These are phyloP conservation scores for Polydrusus cervinus DNA, from an alignment of 2,888 invertebrate genomes.

Conservation along the genomic window DNA sequence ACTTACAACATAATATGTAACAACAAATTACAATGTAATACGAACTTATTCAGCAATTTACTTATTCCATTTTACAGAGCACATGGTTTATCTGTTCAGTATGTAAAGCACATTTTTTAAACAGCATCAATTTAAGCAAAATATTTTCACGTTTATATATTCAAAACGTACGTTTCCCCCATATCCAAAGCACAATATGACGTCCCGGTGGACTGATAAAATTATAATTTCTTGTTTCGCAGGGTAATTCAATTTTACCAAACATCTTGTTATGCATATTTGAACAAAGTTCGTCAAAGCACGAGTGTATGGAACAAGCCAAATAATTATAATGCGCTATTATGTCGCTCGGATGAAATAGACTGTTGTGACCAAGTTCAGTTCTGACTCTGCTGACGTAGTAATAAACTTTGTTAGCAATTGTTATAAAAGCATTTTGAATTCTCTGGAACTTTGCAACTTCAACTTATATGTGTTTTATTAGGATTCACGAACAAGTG, in stretches of 20 bases:
- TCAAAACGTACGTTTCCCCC: neutral
- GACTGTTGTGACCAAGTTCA: too few species aligned
- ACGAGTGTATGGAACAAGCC: conserved; percentile 9
- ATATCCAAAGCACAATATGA: neutral
- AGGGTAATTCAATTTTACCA: conserved; percentile 19
- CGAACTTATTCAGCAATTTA: too few species aligned
- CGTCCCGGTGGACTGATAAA: conserved; percentile 8
- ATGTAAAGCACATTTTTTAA: neutral
- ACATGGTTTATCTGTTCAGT: too few species aligned
- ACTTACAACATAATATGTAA: too few species aligned
- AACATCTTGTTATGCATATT: conserved; percentile 21
- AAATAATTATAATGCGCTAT: conserved; percentile 7
- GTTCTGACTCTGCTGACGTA: too few species aligned
- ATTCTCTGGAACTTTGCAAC: too few species aligned
- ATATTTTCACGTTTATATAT: neutral
- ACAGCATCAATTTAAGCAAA: neutral
- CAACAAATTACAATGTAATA: too few species aligned
- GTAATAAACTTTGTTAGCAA: too few species aligned
- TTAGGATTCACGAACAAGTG: too few species aligned
- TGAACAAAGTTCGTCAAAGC: conserved; percentile 19
- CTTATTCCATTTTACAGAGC: too few species aligned
- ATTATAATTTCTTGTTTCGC: conserved; percentile 18
- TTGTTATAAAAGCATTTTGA: too few species aligned
- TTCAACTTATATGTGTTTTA: too few species aligned
- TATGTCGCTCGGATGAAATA: neutral